phyloP scores from a whole-genome alignment of 2,797 vertebrate species.

The Ptychobarbus kaznakovi region DNA sequence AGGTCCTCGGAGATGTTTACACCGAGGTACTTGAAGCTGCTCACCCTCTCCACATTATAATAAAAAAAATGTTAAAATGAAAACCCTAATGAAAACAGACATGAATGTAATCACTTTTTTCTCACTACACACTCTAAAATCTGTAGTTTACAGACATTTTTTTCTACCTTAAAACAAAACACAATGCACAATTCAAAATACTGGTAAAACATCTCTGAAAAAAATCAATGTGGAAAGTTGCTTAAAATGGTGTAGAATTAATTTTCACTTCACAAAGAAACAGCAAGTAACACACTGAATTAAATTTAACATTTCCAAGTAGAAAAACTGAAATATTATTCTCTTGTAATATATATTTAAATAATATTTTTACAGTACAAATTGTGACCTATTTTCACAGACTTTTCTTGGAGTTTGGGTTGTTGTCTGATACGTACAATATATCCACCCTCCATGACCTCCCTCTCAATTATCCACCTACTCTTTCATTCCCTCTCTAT shows the following conservation, averaged over 20 bases:
- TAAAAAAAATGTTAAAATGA: not conserved
- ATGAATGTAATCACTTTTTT: not conserved
- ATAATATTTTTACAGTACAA: not conserved
- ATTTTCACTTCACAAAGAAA: not conserved
- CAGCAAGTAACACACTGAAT: not conserved
- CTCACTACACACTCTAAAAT: not conserved
- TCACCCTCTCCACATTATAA: no score
- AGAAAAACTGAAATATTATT: not conserved
- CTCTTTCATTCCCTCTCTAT: slow-evolving; percentile 39
- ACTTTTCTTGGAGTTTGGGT: not conserved
- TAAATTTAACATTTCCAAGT: not conserved
- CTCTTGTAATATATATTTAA: no score
- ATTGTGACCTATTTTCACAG: not conserved
- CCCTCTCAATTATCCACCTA: slow-evolving; percentile 60
- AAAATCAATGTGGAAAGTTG: not conserved
- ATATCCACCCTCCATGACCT: slow-evolving; percentile 63
- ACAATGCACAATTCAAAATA: not conserved
- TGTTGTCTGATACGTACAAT: slow-evolving; percentile 67
- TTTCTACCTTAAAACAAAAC: not conserved
- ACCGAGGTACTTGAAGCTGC: no score
- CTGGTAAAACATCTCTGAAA: not conserved
- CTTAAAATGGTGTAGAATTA: no score
- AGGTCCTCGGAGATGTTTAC: no score
- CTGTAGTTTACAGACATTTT: not conserved
- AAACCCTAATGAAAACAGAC: not conserved